These are phyloP conservation scores for Sylvicola cinctus DNA, from an alignment of 2,888 invertebrate species.

Conservation along the genomic window DNA sequence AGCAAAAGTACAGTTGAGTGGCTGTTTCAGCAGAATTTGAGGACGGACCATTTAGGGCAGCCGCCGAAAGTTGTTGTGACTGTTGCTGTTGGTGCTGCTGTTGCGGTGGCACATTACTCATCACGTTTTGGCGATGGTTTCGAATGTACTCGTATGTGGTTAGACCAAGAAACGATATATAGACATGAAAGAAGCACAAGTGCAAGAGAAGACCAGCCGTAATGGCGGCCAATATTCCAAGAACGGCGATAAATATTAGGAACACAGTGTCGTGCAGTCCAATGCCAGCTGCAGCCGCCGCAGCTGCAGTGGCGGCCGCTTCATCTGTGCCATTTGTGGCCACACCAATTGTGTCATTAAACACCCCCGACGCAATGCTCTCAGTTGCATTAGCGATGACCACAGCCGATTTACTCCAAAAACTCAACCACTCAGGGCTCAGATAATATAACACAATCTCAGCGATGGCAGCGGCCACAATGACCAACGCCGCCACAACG, in stretches of 20 bases:
- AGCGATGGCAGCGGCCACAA: conserved; percentile 44
- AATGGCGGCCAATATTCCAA: conserved; percentile 50
- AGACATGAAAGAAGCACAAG: conserved; percentile 72
- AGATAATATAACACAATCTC: conserved; percentile 46
- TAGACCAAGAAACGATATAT: conserved; percentile 62
- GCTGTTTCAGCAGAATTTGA: conserved; percentile 7
- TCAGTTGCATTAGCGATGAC: conserved; percentile 7
- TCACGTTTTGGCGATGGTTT: conserved; percentile 25
- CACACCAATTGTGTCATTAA: conserved; percentile 1
- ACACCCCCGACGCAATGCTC: not conserved
- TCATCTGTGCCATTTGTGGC: conserved; percentile 8
- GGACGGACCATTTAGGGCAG: conserved; percentile 6
- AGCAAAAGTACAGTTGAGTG: conserved; percentile 22
- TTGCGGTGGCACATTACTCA: conserved; percentile 12
- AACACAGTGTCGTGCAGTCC: conserved; percentile 34
- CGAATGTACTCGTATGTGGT: conserved; percentile 79
- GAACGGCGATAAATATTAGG: conserved; percentile 34
- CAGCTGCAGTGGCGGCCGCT: conserved; percentile 7
- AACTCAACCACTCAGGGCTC: conserved; percentile 32
- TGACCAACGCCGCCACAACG: conserved; percentile 45
- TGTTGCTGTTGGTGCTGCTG: conserved; percentile 7
- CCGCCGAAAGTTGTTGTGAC: conserved; percentile 7
- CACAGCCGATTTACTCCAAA: conserved; percentile 13
- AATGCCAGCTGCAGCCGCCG: conserved; percentile 14
- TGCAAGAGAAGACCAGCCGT: conserved; percentile 61